A percentile compares a stretch with the other conserved stretches of the same genome.
These are phyloP conservation scores for Ips nitidus DNA, from an alignment of 1,140 invertebrate genomes.

Conservation along the genomic window DNA sequence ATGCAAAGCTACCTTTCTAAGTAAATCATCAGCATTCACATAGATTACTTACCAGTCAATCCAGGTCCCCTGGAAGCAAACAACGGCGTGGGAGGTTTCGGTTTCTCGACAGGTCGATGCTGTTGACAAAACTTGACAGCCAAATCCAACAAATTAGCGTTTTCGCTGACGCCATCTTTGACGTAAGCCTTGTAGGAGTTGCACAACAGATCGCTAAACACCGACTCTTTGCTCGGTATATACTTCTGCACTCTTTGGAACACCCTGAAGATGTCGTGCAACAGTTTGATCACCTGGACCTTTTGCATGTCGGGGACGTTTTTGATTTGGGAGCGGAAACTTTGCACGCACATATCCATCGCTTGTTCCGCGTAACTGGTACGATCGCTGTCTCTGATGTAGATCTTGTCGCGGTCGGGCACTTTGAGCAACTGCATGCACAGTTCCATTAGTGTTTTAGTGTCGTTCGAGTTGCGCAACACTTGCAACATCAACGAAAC, in stretches of 20 bases:
- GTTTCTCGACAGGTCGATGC: constrained; percentile 46
- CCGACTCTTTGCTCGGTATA: constrained; percentile 57
- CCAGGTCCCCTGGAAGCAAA: constrained; percentile 29
- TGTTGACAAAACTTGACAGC: constrained; percentile 53
- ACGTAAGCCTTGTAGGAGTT: constrained; percentile 62
- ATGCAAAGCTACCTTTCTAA: no score
- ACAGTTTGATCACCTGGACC: constrained; percentile 47
- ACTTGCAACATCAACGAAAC: constrained; percentile 80
- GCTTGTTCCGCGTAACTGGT: constrained; percentile 75
- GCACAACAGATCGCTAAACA: constrained; percentile 60
- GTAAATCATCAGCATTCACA: no score
- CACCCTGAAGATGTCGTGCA: constrained; percentile 65
- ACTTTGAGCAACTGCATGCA: constrained; percentile 74
- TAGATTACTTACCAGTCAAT: not conserved
- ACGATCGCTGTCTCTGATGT: constrained; percentile 78
- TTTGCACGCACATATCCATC: constrained; percentile 66
- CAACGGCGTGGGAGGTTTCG: constrained; percentile 23
- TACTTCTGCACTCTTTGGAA: constrained; percentile 64
- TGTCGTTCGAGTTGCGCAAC: constrained; percentile 75
- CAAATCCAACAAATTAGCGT: constrained; percentile 50
- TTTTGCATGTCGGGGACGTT: constrained; percentile 42
- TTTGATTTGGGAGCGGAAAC: constrained; percentile 55
- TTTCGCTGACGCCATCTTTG: constrained; percentile 51
- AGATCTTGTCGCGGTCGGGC: constrained; percentile 84
- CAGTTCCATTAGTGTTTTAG: constrained; percentile 77